phyloP scores from a whole-genome alignment of 2,113 vertebrate species.

The Sturnira hondurensis region DNA sequence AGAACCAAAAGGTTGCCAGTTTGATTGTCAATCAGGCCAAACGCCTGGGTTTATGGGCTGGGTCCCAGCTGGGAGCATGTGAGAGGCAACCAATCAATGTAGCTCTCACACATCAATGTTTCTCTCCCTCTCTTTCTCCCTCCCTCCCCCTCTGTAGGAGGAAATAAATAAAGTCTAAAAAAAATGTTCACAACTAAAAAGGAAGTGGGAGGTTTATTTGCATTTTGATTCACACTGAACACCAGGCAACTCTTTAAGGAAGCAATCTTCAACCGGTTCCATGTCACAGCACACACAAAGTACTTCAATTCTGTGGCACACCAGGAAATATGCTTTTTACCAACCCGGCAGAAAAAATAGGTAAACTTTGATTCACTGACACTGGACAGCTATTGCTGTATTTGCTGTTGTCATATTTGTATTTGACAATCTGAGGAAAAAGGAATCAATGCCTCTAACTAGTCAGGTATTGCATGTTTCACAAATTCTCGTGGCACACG shows the following conservation, averaged over 20 bases:
- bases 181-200: constrained; percentile 4
- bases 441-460: neutral
- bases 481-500: neutral
- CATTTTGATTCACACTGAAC: neutral
- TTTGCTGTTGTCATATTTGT: neutral
- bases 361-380: neutral
- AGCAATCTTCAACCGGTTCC: neutral
- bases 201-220: neutral
- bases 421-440: neutral
- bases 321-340: neutral
- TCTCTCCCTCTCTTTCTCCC: too few species aligned
- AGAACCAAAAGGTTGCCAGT: too few species aligned
- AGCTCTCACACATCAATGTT: too few species aligned
- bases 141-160: too few species aligned
- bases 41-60: too few species aligned
- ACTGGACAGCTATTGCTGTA: neutral
- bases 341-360: neutral
- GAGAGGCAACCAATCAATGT: too few species aligned
- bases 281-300: neutral
- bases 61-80: too few species aligned
- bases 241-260: neutral
- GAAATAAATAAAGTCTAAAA: too few species aligned
- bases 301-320: neutral
- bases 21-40: too few species aligned
- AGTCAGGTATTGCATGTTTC: neutral